phyloP scores from a whole-genome alignment of 2,888 invertebrate species.

The Cerastis rubricosa region DNA sequence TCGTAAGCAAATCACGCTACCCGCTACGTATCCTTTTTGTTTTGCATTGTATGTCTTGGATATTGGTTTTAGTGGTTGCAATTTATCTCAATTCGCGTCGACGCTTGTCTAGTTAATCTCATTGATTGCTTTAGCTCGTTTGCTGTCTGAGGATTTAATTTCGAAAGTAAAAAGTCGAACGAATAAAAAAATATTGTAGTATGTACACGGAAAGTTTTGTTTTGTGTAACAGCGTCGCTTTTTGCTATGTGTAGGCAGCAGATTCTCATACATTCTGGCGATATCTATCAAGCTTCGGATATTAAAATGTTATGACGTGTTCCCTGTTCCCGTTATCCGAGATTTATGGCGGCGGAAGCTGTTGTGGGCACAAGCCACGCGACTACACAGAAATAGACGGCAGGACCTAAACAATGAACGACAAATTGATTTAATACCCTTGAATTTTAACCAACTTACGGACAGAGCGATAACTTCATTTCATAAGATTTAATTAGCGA shows the following conservation, averaged over 20 bases:
- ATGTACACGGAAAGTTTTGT: conserved; percentile 18
- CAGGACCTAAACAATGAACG: conserved; percentile 51
- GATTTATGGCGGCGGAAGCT: conserved; percentile 67
- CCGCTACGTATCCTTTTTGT: conserved; percentile 42
- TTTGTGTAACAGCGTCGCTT: conserved; percentile 16
- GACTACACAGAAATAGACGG: conserved; percentile 57
- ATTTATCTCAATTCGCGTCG: conserved; percentile 57
- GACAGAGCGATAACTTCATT: conserved; percentile 48
- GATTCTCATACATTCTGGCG: conserved; percentile 47
- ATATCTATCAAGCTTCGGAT: conserved; percentile 52
- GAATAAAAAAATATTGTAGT: conserved; percentile 25
- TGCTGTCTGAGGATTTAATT: conserved; percentile 42
- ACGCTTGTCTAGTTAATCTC: conserved; percentile 61
- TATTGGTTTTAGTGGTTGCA: conserved; percentile 51
- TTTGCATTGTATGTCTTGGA: conserved; percentile 47
- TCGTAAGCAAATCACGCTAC: conserved; percentile 44
- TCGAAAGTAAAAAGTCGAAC: conserved; percentile 18
- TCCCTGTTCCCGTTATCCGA: conserved; percentile 63
- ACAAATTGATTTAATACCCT: conserved; percentile 33
- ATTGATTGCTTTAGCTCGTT: conserved; percentile 54
- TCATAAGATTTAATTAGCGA: conserved; percentile 64
- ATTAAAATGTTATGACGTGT: conserved; percentile 67
- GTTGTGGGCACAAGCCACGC: conserved; percentile 54
- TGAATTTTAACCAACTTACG: conserved; percentile 27
- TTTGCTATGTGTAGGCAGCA: conserved; percentile 27